phyloP scores from a whole-genome alignment of 1,140 invertebrate species.

The Drosophila melanica region DNA sequence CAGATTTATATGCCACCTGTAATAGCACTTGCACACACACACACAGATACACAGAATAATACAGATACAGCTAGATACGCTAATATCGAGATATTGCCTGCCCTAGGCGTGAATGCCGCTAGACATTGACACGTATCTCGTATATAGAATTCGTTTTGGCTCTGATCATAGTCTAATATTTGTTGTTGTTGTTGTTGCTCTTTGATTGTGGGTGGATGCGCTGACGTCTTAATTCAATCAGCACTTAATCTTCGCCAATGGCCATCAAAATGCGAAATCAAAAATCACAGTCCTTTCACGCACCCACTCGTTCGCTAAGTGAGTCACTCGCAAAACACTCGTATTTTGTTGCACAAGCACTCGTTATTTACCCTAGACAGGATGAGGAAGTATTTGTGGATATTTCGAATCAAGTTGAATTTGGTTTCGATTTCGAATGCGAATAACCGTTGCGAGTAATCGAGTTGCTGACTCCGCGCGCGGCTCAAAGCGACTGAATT shows the following conservation, averaged over 20 bases:
- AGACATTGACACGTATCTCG: conserved; percentile 79
- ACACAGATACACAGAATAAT: conserved; percentile 22
- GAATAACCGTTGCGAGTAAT: conserved; percentile 42
- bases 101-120: conserved; percentile 67
- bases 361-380: conserved; percentile 48
- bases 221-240: conserved; percentile 82
- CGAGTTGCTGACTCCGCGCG: conserved; percentile 80
- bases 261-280: conserved; percentile 63
- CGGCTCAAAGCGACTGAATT: conserved; percentile 81
- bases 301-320: background rate
- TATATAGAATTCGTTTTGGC: conserved; percentile 31
- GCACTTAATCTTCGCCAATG: conserved; percentile 56
- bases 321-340: conserved; percentile 35
- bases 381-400: conserved; percentile 4
- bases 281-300: conserved; percentile 24
- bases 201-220: conserved; percentile 53
- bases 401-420: background rate
- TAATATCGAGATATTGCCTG: conserved; percentile 26
- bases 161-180: conserved; percentile 1
- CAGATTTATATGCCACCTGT: conserved; percentile 81
- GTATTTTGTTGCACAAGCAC: conserved; percentile 23
- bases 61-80: conserved; percentile 27
- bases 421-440: conserved; percentile 2
- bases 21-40: conserved; percentile 48
- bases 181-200: conserved; percentile 25